These are phyloP conservation scores for Axinella damicornis DNA, from an alignment of 37 sponge, comb jelly and placozoan genomes.

Conservation along the genomic window DNA sequence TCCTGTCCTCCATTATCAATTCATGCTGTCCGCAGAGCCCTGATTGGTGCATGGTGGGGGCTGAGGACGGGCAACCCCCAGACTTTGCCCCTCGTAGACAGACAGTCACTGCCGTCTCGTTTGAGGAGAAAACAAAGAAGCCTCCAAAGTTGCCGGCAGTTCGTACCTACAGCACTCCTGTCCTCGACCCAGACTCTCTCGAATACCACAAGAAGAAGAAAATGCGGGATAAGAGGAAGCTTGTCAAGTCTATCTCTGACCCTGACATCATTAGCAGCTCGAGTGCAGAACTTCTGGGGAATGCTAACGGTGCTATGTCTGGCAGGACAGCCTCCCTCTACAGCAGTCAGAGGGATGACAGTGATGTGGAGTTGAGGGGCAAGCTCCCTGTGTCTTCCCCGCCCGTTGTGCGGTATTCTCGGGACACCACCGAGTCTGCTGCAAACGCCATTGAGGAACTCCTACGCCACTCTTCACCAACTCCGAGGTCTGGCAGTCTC, in stretches of 20 bases:
- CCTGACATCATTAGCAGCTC: constrained; percentile 29
- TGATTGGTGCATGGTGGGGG: background rate
- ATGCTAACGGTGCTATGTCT: background rate
- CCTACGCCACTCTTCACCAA: background rate
- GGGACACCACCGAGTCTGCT: constrained; percentile 3
- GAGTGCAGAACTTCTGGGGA: background rate
- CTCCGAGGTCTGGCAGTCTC: background rate
- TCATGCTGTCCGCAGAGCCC: background rate
- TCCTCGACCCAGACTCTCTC: background rate
- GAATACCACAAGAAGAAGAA: no score
- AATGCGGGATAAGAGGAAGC: background rate
- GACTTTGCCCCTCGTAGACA: background rate
- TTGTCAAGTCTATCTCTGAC: constrained; percentile 34
- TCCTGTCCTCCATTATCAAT: no score
- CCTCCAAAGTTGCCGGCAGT: background rate
- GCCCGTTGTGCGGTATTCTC: constrained; percentile 2
- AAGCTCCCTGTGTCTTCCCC: background rate
- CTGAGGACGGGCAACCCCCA: background rate
- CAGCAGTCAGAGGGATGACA: background rate
- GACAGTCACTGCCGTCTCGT: background rate
- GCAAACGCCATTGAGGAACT: background rate
- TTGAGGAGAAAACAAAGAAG: background rate
- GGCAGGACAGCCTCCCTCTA: no score
- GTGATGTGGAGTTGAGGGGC: background rate
- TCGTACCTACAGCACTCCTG: background rate